phyloP scores from a whole-genome alignment of 2,797 vertebrate species.

The Morelia viridis region DNA sequence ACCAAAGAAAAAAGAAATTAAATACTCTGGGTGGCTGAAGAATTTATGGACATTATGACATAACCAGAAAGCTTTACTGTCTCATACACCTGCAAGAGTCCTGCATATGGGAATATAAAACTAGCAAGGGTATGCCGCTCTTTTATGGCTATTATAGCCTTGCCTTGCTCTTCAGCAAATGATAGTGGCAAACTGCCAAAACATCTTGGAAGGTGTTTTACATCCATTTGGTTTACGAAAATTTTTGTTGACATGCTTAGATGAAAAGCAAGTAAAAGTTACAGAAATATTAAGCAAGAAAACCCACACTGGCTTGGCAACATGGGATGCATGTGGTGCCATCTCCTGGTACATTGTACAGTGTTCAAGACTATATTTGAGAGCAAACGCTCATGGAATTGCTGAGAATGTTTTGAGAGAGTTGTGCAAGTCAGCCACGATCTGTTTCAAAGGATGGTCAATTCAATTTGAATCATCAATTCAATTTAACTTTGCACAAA shows the following conservation, averaged over 20 bases:
- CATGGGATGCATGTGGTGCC: constrained; percentile 1
- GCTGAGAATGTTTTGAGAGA: neutral
- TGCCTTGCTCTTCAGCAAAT: neutral
- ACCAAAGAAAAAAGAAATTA: neutral
- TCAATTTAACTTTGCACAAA: neutral
- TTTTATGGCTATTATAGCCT: neutral
- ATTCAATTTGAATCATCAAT: neutral
- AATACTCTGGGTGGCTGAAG: neutral
- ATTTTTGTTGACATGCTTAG: neutral
- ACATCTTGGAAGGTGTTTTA: neutral
- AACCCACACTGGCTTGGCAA: neutral
- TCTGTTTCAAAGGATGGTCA: neutral
- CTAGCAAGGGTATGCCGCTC: neutral
- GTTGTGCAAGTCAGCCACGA: neutral
- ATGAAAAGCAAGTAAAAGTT: neutral
- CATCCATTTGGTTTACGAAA: neutral
- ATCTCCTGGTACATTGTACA: neutral
- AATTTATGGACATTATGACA: neutral
- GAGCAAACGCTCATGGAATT: neutral
- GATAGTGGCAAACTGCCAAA: neutral
- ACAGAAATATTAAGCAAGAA: constrained; percentile 10
- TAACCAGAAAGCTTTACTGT: neutral
- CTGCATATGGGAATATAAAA: neutral
- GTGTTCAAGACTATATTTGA: neutral
- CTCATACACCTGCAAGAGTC: neutral